These are phyloP conservation scores for Phataginus tetradactyla DNA, from an alignment of 2,797 vertebrate genomes.

Conservation along the genomic window DNA sequence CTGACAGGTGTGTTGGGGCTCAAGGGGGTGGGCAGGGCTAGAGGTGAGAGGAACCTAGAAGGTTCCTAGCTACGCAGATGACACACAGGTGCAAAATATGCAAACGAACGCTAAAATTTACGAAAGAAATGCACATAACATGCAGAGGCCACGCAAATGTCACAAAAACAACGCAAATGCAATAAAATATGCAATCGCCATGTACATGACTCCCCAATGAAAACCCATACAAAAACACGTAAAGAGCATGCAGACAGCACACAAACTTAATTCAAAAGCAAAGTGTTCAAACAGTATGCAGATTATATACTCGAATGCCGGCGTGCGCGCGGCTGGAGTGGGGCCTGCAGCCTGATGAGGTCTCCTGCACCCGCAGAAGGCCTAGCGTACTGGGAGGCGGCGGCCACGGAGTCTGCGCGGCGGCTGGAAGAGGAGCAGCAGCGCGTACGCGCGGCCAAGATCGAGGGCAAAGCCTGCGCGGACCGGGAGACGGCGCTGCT, in stretches of 20 bases:
- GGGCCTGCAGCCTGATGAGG: background rate
- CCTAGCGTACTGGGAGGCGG: conserved; percentile 62
- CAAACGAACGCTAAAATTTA: background rate
- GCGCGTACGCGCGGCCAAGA: background rate
- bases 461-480: conserved; percentile 41
- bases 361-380: conserved; percentile 47
- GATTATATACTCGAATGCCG: background rate
- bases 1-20: conserved; percentile 57
- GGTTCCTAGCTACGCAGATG: background rate
- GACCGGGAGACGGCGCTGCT: conserved; percentile 58
- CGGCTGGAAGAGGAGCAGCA: conserved; percentile 37
- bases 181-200: background rate
- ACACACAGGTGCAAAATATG: background rate
- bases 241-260: background rate
- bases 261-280: background rate
- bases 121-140: background rate
- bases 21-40: too few species aligned
- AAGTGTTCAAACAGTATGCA: background rate
- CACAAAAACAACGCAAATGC: background rate
- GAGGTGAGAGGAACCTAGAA: background rate
- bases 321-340: too few species aligned
- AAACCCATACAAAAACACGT: background rate
- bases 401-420: background rate
- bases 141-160: background rate
- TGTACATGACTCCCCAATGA: background rate